Conservation (phyloP, 2,888 invertebrate species). For the Anorthoa munda region DNA sequence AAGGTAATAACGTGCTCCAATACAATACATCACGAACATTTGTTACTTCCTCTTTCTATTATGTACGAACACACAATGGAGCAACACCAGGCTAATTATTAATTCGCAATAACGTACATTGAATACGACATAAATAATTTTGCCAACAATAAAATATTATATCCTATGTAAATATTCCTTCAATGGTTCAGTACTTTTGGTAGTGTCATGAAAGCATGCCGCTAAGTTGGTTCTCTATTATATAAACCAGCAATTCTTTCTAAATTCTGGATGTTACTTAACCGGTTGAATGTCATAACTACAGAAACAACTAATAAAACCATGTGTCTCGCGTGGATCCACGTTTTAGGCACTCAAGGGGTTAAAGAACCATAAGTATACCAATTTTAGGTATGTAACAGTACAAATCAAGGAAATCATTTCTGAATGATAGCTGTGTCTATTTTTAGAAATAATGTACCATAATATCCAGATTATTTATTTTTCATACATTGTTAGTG, state of each 20-base stretch:
- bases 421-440: too few relatives aligned
- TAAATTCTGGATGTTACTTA: not conserved
- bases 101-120: conserved; percentile 39
- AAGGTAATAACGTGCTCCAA: conserved; percentile 17
- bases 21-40: conserved; percentile 64
- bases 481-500: not conserved
- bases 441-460: not conserved
- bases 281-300: too few relatives aligned
- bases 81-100: conserved; percentile 38
- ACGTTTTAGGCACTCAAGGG: too few relatives aligned
- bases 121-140: conserved; percentile 17
- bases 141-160: conserved; percentile 4
- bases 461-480: not conserved
- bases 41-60: conserved; percentile 62
- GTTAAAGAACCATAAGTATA: not conserved
- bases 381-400: not conserved
- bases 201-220: not conserved
- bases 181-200: conserved; percentile 6
- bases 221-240: too few relatives aligned
- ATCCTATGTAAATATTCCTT: not conserved
- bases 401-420: not conserved
- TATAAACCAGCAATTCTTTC: too few relatives aligned
- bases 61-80: conserved; percentile 43
- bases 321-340: too few relatives aligned
- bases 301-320: too few relatives aligned